Conservation (phyloP, 2,113 vertebrate genomes). For the zebrafish (Danio rerio) region DNA sequence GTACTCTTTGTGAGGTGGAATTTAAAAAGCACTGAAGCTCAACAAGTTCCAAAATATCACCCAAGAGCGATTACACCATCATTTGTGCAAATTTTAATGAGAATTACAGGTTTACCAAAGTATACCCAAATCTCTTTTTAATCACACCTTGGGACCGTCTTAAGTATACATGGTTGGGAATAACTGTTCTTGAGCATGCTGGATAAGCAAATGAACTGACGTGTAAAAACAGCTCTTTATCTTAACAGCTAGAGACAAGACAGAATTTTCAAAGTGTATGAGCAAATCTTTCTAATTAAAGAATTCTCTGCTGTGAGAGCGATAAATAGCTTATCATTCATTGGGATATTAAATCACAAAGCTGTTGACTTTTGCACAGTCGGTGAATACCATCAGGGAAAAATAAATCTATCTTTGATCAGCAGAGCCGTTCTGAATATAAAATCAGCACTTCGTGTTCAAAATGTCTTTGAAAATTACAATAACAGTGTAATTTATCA, state of each 20-base stretch:
- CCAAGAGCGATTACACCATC: background rate
- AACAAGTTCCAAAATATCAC: background rate
- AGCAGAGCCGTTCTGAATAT: slow-evolving; percentile 33
- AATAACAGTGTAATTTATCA: background rate
- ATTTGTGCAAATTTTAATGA: slow-evolving; percentile 9
- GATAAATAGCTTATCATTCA: slow-evolving; percentile 56
- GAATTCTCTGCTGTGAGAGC: slow-evolving; percentile 28
- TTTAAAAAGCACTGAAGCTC: slow-evolving; percentile 9
- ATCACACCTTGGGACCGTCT: background rate
- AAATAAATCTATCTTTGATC: slow-evolving; percentile 32
- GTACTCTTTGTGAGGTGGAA: background rate
- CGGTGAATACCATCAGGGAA: slow-evolving; percentile 50
- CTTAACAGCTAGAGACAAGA: background rate
- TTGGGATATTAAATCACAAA: slow-evolving; percentile 50
- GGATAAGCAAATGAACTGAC: background rate
- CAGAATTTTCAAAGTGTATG: slow-evolving; percentile 2
- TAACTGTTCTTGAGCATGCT: background rate
- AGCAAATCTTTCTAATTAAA: slow-evolving; percentile 60
- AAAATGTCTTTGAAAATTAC: background rate
- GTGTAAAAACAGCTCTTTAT: background rate
- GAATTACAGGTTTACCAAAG: background rate
- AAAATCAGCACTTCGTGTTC: slow-evolving; percentile 8
- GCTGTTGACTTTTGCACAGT: slow-evolving; percentile 44
- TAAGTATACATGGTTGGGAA: background rate
- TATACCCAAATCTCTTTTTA: slow-evolving; percentile 1